Percentiles rank a stretch among this genome's conserved stretches.
These are phyloP conservation scores for Taphrorychus bicolor DNA, from an alignment of 2,888 invertebrate genomes.

Conservation along the genomic window DNA sequence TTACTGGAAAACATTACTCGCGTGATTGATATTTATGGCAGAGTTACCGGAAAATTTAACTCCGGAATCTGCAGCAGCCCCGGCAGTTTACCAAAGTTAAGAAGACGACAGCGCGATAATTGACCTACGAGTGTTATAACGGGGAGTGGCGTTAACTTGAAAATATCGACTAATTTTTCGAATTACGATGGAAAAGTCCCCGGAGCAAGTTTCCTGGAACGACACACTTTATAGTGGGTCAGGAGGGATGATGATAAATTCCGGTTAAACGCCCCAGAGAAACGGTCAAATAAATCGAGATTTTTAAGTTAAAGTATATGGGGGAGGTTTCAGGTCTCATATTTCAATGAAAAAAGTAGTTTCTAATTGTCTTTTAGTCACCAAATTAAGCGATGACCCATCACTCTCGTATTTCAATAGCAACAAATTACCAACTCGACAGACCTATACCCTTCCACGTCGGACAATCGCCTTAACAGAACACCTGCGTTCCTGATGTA, in stretches of 20 bases:
- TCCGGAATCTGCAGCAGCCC: conserved; percentile 18
- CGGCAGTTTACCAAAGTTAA: conserved; percentile 9
- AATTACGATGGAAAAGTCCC: conserved; percentile 6
- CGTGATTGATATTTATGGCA: conserved; percentile 36
- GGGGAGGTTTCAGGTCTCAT: too few relatives aligned
- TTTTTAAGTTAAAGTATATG: too few relatives aligned
- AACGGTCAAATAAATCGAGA: not conserved
- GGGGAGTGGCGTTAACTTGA: conserved; percentile 14
- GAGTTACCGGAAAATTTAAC: conserved; percentile 24
- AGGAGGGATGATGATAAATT: conserved; percentile 1
- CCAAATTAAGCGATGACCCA: too few relatives aligned
- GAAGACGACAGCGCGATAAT: conserved; percentile 21
- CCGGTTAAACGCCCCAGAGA: not conserved
- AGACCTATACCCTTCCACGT: not conserved
- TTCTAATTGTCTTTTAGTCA: too few relatives aligned
- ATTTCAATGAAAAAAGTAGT: too few relatives aligned
- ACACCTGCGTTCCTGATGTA: conserved; percentile 40
- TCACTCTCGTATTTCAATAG: too few relatives aligned
- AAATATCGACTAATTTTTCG: conserved; percentile 14
- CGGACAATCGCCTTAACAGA: conserved; percentile 41
- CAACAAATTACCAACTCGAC: not conserved
- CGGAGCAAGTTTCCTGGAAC: not conserved
- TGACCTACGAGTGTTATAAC: conserved; percentile 26
- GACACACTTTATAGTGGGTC: conserved; percentile 3
- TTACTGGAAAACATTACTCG: conserved; percentile 32